Conservation (phyloP, 2,888 invertebrate species). For the Phytoseiulus persimilis region DNA sequence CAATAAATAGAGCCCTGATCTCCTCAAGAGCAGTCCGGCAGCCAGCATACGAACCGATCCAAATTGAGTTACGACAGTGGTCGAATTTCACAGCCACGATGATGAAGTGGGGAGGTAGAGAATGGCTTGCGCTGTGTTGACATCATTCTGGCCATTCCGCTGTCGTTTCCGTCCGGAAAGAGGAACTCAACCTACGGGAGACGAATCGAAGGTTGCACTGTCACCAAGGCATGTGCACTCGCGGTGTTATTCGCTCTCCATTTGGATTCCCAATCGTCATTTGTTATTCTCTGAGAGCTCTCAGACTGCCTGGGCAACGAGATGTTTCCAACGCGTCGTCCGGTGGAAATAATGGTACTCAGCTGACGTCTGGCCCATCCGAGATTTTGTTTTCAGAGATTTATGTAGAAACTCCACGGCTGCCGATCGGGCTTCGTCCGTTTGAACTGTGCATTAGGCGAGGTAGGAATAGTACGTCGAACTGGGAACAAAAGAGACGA, state of each 20-base stretch:
- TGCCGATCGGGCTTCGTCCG: neutral
- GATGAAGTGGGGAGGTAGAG: too few relatives aligned
- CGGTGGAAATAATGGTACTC: neutral
- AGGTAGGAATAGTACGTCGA: neutral
- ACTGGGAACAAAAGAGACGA: neutral
- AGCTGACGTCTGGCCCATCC: neutral
- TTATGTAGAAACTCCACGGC: too few relatives aligned
- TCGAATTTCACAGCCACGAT: neutral
- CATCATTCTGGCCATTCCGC: neutral
- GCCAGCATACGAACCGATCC: neutral
- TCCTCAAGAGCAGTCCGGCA: neutral
- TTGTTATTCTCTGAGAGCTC: neutral
- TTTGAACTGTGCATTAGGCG: neutral
- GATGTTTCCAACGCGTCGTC: neutral
- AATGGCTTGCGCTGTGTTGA: too few relatives aligned
- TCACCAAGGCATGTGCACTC: neutral
- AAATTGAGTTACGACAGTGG: neutral
- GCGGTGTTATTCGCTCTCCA: neutral
- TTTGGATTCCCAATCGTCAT: neutral
- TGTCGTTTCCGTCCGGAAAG: neutral
- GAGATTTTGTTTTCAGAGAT: neutral
- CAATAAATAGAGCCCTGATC: neutral
- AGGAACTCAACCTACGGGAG: neutral
- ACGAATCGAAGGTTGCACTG: neutral
- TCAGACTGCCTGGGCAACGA: neutral